Percentiles rank a stretch among this genome's conserved stretches.
Conservation (phyloP, 2,113 vertebrate genomes). For the Thalassarche chlororhynchos region DNA sequence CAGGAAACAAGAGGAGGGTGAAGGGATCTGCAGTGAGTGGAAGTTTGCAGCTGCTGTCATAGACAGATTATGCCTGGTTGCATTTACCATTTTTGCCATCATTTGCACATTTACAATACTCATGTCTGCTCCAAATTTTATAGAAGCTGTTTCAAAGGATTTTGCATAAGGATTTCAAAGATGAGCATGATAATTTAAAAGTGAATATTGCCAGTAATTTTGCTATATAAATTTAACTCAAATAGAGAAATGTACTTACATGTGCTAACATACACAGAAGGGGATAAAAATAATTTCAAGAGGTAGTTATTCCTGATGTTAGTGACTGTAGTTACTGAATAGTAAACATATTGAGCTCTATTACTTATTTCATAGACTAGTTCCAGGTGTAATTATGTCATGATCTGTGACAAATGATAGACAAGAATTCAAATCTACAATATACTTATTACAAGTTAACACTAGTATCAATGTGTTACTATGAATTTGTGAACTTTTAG, state of each 20-base stretch:
- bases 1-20: slow-evolving; percentile 83
- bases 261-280: slow-evolving; percentile 18
- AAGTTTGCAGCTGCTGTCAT: slow-evolving; percentile 91
- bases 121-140: slow-evolving; percentile 91
- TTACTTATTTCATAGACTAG: slow-evolving; percentile 1
- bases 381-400: background rate
- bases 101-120: slow-evolving; percentile 91
- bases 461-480: background rate
- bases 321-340: slow-evolving; percentile 15
- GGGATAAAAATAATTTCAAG: slow-evolving; percentile 37
- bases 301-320: background rate
- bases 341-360: background rate
- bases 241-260: slow-evolving; percentile 37
- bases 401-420: background rate
- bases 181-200: background rate
- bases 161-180: slow-evolving; percentile 77
- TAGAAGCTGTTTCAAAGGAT: slow-evolving; percentile 91
- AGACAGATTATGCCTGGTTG: slow-evolving; percentile 89
- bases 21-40: slow-evolving; percentile 89
- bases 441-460: background rate
- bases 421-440: background rate
- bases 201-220: background rate
- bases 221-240: background rate
- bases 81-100: slow-evolving; percentile 90
- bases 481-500: background rate